Conservation (phyloP, 2,888 invertebrate species). For the Drosophila koepferae region DNA sequence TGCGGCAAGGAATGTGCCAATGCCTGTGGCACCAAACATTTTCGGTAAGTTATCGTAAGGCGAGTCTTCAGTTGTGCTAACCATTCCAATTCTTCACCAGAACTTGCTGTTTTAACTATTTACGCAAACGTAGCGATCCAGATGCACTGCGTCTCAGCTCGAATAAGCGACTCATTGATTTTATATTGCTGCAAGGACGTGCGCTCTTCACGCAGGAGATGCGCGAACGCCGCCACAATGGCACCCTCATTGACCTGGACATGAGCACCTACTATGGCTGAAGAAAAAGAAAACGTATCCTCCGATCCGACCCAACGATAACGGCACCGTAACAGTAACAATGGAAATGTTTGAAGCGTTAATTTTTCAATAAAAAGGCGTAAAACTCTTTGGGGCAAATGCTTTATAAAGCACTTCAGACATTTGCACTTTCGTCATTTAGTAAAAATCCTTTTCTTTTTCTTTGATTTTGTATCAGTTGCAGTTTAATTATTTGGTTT, state of each 20-base stretch:
- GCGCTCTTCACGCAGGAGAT: slow-evolving; percentile 78
- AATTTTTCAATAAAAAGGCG: slow-evolving; percentile 66
- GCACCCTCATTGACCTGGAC: slow-evolving; percentile 67
- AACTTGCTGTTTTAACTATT: slow-evolving; percentile 89
- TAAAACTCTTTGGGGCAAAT: slow-evolving; percentile 58
- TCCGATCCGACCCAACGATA: slow-evolving; percentile 1
- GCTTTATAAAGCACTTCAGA: slow-evolving; percentile 65
- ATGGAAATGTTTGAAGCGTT: slow-evolving; percentile 72
- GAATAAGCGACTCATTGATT: slow-evolving; percentile 82
- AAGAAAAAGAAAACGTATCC: slow-evolving; percentile 3
- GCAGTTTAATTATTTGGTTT: slow-evolving; percentile 60
- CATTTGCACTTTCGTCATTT: background rate
- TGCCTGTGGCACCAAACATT: slow-evolving; percentile 89
- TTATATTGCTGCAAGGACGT: slow-evolving; percentile 82
- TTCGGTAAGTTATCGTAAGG: slow-evolving; percentile 80
- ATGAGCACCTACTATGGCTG: slow-evolving; percentile 72
- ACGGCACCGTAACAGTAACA: background rate
- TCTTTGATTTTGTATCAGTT: slow-evolving; percentile 82
- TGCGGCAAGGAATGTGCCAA: slow-evolving; percentile 88
- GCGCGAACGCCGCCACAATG: slow-evolving; percentile 65
- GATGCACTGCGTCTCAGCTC: slow-evolving; percentile 76
- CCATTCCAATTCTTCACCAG: slow-evolving; percentile 72
- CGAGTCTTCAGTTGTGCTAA: too few species aligned
- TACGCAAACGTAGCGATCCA: slow-evolving; percentile 86
- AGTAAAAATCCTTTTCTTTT: too few species aligned